Base-by-base conservation (phyloP, 2,888 invertebrate species). In the Drosophila pseudotalamancana region DNA sequence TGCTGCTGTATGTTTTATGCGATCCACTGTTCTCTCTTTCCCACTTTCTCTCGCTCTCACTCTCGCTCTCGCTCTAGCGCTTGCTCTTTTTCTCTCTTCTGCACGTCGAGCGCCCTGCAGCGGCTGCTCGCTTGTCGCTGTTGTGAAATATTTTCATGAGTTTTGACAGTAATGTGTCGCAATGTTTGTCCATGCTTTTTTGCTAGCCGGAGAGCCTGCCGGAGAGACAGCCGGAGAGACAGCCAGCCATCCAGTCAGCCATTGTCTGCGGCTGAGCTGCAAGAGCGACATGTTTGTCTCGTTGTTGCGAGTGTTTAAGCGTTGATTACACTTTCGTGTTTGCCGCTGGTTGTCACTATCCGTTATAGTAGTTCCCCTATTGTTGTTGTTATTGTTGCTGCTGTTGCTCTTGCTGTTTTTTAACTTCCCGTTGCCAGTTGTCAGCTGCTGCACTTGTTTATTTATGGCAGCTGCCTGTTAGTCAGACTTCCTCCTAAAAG, bases 131-230 rank as follows among this genome's bases (percentile, higher is more conserved):
- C 73, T 62, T 73, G 77, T 80, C 74, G 77, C 77, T 73, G 68
- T 76, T 73, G 61, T 87, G 83, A 85, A 82, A 87, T 87, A 83
- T 83, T 83, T 83, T 87, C 87, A 83, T 83, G 86, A 83, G 83
- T 83, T 83, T 83, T 83, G 83, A 83, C 83, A 83, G 76, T 85
- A 87, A 87, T 87, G 87, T 83, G 87, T 83, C 87, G 87, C 83
- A 83, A 85, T 83, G 83, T 82, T 85, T 83, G 83, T 79, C 82
- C 77, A 82, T 66, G 65, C 73, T 72, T 77, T 76, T 72, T 69
- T 63, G 59, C 61, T 75, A 53, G 64, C 62, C 53, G 51, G 56
- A 45, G 46, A 51, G 48, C 18, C 60, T 43, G 53, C 34, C 53
- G 12, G 25, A 4, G 54, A 43, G 21, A 9, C 65, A 35, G 25